Evolutionary conservation across 2,888 invertebrate genomes (phyloP).

Genomic region (Rambutsinella grinnellia): DNA sequence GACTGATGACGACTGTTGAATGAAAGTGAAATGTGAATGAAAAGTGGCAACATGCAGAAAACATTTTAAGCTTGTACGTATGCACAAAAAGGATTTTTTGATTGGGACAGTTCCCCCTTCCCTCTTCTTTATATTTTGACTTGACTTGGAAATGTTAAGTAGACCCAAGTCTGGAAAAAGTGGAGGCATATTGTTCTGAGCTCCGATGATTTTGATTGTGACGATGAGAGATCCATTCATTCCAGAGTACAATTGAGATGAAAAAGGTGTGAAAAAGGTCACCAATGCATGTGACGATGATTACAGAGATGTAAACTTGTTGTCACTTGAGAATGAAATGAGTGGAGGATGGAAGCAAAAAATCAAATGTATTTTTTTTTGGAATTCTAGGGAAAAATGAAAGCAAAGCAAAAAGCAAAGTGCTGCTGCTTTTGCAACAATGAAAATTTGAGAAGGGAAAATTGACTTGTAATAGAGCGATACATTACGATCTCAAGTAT

Average conservation of each 20-base stretch:
- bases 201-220: neutral
- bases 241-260: no score
- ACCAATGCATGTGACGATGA: conserved; percentile 4
- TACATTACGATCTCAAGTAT: conserved; percentile 44
- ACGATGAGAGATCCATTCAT: no score
- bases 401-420: neutral
- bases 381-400: no score
- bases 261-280: conserved; percentile 43
- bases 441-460: conserved; percentile 24
- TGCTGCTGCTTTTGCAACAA: neutral
- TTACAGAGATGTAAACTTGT: no score
- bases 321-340: no score
- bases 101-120: neutral
- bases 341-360: no score
- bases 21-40: conserved; percentile 33
- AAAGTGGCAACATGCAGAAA: conserved; percentile 16
- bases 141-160: neutral
- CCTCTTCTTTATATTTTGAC: conserved; percentile 20
- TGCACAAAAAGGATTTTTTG: no score
- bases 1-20: no score
- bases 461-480: conserved; percentile 45
- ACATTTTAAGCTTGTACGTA: no score
- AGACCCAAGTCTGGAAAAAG: neutral
- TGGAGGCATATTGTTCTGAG: neutral
- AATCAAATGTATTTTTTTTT: no score